Base-by-base conservation (phyloP, 2,888 invertebrate species). In the Andrena dorsata region DNA sequence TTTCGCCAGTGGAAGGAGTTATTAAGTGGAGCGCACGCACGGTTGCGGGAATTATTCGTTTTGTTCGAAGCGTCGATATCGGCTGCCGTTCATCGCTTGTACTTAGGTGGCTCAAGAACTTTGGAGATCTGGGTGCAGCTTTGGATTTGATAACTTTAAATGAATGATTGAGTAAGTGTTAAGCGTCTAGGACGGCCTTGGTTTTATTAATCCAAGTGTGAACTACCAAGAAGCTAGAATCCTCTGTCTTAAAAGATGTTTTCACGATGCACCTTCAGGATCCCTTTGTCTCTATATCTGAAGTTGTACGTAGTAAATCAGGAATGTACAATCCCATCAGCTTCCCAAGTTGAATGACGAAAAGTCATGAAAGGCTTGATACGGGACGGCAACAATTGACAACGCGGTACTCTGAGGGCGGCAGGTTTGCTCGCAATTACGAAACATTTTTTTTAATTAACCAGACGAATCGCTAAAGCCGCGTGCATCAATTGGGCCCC, bases 361-460 rank as follows among this genome's bases (percentile, higher is more conserved):
- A 20, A 56, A 56, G 23, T 56, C 23, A 20, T 56, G 56, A 56
- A 56, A 7, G 26, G 56, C 23, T 56, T 56, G 20, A 26, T 56
- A 13, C 10, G 0, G 41, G 26, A 26, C 2, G 10, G 4, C 10
- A 56, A 56, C 56, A 56, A 56, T 23, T 23, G 10, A 56, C 56
- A 56, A 56, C 23, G 26, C 56, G 23, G 26, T 56, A 10, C 23
- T n/a, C 3, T 26, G 8, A 10, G 10, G 23, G 23, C 23, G 56
- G 4, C 56, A 10, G 56, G 8, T 56, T 56, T 26, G 10, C 10
- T 56, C 3, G 23, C 56, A 20, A 23, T 56, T 56, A 23, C 56
- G 47, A 2, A 64, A 64, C 23, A 47, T 26, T 64, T 64, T 41
- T 26, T 64, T 64, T 41, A 63, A 63, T 41, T 41, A 63, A 63